Conservation (phyloP, 2,797 vertebrate species). For the Hoplostethus mediterraneus region DNA sequence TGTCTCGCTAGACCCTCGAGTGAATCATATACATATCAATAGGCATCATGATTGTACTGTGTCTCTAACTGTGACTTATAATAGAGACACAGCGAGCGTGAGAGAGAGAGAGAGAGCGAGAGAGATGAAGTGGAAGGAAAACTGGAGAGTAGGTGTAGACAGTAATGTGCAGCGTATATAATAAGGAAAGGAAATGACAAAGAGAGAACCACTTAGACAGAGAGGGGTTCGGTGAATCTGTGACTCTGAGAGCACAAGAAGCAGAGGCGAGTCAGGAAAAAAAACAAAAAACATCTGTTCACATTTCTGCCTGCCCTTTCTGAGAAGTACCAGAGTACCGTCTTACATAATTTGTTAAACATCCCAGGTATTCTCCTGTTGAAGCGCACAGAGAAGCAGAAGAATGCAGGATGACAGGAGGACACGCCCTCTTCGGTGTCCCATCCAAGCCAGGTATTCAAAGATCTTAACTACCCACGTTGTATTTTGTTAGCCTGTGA, state of each 20-base stretch:
- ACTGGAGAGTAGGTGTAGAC: neutral
- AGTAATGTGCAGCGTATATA: neutral
- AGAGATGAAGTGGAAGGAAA: neutral
- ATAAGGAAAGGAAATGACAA: constrained; percentile 3
- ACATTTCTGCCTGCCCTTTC: neutral
- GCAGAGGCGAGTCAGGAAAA: too few relatives aligned
- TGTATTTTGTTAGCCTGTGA: neutral
- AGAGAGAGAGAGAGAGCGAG: constrained; percentile 1
- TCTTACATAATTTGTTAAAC: neutral
- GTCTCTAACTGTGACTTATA: constrained; percentile 34
- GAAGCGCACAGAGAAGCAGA: neutral
- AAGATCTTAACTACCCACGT: neutral
- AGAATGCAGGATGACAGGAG: too few relatives aligned
- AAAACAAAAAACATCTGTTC: neutral
- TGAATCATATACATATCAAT: constrained; percentile 40
- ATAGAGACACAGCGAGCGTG: constrained; percentile 7
- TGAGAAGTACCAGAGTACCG: neutral
- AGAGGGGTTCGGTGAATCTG: too few relatives aligned
- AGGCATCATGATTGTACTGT: constrained; percentile 27
- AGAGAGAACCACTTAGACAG: neutral
- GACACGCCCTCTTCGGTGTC: too few relatives aligned
- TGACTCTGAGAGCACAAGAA: neutral
- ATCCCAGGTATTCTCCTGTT: neutral
- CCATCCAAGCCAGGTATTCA: too few relatives aligned
- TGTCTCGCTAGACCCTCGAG: constrained; percentile 19